Conservation (phyloP, 2,888 invertebrate species). For the Xestia sexstrigata region DNA sequence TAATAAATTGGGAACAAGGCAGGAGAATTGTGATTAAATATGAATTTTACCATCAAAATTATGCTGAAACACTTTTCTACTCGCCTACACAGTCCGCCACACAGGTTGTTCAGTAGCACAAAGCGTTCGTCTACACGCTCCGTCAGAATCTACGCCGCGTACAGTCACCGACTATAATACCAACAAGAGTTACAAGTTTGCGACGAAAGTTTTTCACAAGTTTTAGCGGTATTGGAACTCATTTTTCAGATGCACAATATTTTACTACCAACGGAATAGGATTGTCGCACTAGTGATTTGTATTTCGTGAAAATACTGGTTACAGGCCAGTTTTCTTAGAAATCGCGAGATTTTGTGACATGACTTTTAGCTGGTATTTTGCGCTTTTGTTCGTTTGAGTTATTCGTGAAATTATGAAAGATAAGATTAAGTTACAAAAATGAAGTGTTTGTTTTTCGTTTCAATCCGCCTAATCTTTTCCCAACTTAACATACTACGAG, state of each 20-base stretch:
- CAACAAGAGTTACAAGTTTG: conserved; percentile 32
- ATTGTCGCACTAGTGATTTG: conserved; percentile 15
- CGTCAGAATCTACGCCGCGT: conserved; percentile 46
- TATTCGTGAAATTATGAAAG: neutral
- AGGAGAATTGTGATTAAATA: neutral
- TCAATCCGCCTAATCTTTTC: neutral
- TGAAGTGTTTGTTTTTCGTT: neutral
- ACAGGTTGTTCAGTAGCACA: conserved; percentile 57
- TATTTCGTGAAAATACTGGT: conserved; percentile 2
- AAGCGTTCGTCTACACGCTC: conserved; percentile 59
- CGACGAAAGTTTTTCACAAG: conserved; percentile 30
- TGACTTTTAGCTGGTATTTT: neutral
- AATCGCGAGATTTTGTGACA: neutral
- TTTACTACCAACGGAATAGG: conserved; percentile 2
- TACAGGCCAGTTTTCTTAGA: neutral
- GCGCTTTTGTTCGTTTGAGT: neutral
- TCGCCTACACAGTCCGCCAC: conserved; percentile 24
- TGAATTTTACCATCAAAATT: neutral
- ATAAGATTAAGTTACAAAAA: neutral
- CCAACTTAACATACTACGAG: neutral
- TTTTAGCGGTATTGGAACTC: conserved; percentile 30
- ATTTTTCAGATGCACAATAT: conserved; percentile 49
- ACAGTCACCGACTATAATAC: conserved; percentile 45
- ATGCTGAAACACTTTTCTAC: conserved; percentile 9
- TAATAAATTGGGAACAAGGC: neutral